phyloP scores from a whole-genome alignment of 2,113 vertebrate species.

The Smithornis capensis region DNA sequence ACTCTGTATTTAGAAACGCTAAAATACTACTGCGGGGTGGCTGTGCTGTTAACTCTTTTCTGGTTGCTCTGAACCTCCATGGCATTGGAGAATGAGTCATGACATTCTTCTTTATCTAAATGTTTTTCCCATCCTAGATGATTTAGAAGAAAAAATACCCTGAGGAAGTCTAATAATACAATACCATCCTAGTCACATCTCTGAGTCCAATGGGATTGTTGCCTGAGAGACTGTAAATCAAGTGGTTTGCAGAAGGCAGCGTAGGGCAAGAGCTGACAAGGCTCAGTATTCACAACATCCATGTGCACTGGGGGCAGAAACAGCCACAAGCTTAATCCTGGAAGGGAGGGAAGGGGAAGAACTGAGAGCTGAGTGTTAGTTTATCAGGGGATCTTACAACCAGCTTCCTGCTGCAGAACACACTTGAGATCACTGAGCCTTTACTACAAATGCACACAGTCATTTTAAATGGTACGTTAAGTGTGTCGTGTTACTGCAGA shows the following conservation, averaged over 20 bases:
- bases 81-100: background rate
- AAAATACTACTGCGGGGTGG: background rate
- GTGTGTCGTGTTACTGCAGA: background rate
- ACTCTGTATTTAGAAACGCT: conserved; percentile 38
- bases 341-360: background rate
- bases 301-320: background rate
- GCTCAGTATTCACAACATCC: background rate
- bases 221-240: background rate
- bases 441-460: background rate
- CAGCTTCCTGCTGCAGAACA: background rate
- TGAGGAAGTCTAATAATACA: background rate
- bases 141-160: background rate
- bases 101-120: background rate
- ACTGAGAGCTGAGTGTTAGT: background rate
- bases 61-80: background rate
- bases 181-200: background rate
- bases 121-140: background rate
- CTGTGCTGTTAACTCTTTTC: conserved; percentile 28
- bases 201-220: background rate
- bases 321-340: background rate
- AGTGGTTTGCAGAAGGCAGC: background rate
- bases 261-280: background rate
- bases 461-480: fast-evolving
- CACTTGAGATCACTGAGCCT: background rate
- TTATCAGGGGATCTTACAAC: background rate